These are phyloP conservation scores for Tenualosa ilisha DNA, from an alignment of 2,797 vertebrate species.

Conservation along the genomic window DNA sequence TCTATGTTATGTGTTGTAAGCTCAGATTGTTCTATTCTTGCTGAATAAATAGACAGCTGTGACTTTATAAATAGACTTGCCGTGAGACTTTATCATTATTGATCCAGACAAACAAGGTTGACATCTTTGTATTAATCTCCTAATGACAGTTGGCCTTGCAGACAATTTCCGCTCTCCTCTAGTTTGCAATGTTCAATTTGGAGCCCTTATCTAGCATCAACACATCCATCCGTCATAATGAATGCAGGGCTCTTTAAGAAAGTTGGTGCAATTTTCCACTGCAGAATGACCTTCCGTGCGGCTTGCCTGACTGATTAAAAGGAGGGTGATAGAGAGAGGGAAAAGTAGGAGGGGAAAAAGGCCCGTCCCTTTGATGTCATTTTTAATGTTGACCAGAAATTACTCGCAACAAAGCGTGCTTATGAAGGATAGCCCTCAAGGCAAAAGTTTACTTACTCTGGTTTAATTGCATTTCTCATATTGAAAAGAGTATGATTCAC, in stretches of 20 bases:
- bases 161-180: background rate
- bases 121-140: background rate
- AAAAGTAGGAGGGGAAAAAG: background rate
- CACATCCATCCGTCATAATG: slow-evolving; percentile 17
- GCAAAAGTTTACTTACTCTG: background rate
- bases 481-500: background rate
- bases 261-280: slow-evolving; percentile 13
- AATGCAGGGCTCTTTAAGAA: slow-evolving; percentile 8
- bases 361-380: background rate
- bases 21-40: background rate
- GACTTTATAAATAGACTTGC: background rate
- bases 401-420: background rate
- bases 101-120: background rate
- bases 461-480: background rate
- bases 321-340: background rate
- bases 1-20: background rate
- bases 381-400: background rate
- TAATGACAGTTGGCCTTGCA: slow-evolving; percentile 17
- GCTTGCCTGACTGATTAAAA: slow-evolving; percentile 3
- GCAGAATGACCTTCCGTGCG: slow-evolving; percentile 2
- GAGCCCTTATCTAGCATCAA: slow-evolving; percentile 11
- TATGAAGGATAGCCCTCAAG: background rate
- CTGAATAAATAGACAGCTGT: background rate
- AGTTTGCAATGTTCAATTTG: slow-evolving; percentile 8
- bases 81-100: background rate